phyloP scores from a whole-genome alignment of 2,888 invertebrate genomes.

The Andrena bicolor region DNA sequence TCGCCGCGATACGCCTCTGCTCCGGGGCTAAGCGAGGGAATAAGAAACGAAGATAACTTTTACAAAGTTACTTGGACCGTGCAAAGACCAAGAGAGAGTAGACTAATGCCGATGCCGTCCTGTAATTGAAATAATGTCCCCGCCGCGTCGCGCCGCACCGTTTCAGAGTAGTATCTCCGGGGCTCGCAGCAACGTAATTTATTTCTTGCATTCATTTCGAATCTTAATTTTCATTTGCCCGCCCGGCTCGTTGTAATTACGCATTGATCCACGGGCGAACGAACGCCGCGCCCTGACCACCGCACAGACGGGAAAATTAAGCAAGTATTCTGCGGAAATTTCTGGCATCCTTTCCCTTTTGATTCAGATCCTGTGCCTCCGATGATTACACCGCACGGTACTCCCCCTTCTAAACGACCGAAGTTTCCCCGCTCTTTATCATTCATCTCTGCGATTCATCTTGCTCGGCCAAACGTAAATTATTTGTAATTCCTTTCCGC shows the following conservation, averaged over 20 bases:
- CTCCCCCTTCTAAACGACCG: conserved; percentile 47
- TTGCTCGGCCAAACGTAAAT: conserved; percentile 49
- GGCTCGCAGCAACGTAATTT: conserved; percentile 64
- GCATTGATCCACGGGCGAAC: conserved; percentile 62
- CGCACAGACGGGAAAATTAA: conserved; percentile 39
- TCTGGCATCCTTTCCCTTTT: conserved; percentile 55
- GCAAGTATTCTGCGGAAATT: conserved; percentile 57
- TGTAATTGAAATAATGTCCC: conserved; percentile 72
- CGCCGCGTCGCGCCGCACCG: conserved; percentile 25
- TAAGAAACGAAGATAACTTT: conserved; percentile 65
- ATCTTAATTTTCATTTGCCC: conserved; percentile 71
- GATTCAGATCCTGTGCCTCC: conserved; percentile 40
- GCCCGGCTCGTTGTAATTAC: conserved; percentile 67
- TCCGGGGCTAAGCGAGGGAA: conserved; percentile 19
- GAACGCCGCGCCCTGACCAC: neutral
- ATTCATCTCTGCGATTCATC: conserved; percentile 40
- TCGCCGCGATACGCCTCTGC: conserved; percentile 20
- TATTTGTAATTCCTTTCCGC: conserved; percentile 50
- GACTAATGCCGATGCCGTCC: conserved; percentile 59
- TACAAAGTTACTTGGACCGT: conserved; percentile 63
- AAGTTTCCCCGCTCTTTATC: conserved; percentile 53
- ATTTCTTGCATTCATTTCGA: conserved; percentile 72
- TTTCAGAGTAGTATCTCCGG: conserved; percentile 56
- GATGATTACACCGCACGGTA: conserved; percentile 56
- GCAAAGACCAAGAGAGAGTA: conserved; percentile 58